Evolutionary conservation across 2,888 invertebrate genomes (phyloP).

Genomic region (Xestoiulus laeticollis): DNA sequence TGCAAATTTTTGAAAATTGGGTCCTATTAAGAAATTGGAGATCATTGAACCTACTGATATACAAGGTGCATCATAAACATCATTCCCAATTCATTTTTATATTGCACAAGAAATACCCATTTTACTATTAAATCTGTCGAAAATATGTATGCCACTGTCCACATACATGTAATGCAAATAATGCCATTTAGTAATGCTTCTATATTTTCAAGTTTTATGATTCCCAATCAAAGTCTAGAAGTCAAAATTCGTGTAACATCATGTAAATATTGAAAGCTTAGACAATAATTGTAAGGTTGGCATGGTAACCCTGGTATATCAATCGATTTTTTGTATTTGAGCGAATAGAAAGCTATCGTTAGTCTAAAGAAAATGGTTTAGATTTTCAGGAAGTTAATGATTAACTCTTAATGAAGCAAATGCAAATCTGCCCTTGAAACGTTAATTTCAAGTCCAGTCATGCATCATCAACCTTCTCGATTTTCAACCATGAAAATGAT

Average conservation of each 20-base stretch:
- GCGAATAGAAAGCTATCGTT: not conserved
- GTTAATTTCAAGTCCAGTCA: not conserved
- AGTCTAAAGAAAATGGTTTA: not conserved
- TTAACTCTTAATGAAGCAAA: not conserved
- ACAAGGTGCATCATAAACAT: not conserved
- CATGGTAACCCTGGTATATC: not conserved
- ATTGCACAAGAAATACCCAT: not conserved
- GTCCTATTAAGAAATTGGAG: too few relatives aligned
- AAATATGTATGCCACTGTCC: not conserved
- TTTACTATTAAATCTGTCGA: not conserved
- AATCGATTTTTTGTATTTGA: not conserved
- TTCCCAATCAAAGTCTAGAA: not conserved
- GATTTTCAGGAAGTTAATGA: not conserved
- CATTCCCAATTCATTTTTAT: not conserved
- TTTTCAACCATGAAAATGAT: not conserved
- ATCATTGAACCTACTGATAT: not conserved
- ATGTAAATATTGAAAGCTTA: not conserved
- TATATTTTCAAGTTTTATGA: not conserved
- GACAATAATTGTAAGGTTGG: constrained; percentile 12
- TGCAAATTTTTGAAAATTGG: too few relatives aligned
- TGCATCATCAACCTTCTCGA: not conserved
- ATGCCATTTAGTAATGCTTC: not conserved
- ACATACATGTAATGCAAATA: not conserved
- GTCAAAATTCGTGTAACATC: not conserved
- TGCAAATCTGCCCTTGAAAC: not conserved